Percentiles rank a stretch among this genome's conserved stretches.
phyloP scores from a whole-genome alignment of 2,113 vertebrate species.

The Xenopus laevis region DNA sequence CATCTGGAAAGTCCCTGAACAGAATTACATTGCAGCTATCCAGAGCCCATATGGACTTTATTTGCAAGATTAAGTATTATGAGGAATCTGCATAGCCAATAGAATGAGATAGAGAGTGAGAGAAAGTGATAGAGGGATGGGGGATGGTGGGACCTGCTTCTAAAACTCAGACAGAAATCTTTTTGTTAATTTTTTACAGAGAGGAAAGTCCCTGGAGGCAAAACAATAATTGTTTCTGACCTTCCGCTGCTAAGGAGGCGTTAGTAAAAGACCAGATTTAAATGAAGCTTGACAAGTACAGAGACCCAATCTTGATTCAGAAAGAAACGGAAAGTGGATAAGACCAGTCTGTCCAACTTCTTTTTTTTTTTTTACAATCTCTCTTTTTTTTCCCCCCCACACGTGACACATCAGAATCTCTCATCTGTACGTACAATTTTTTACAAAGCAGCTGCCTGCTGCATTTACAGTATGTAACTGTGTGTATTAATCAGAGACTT shows the following conservation, averaged over 20 bases:
- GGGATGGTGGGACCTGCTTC: slow-evolving; percentile 31
- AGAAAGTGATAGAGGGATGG: slow-evolving; percentile 13
- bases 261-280: slow-evolving; percentile 52
- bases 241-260: slow-evolving; percentile 56
- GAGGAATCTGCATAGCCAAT: slow-evolving; percentile 11
- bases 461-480: slow-evolving; percentile 16
- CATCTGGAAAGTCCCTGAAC: slow-evolving; percentile 59
- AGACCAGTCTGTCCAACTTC: slow-evolving; percentile 53
- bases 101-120: neutral
- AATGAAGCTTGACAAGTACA: slow-evolving; percentile 56
- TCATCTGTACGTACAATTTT: slow-evolving; percentile 42
- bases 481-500: slow-evolving; percentile 41
- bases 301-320: slow-evolving; percentile 53
- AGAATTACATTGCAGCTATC: slow-evolving; percentile 51
- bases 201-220: slow-evolving; percentile 58
- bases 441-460: slow-evolving; percentile 23
- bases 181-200: slow-evolving; percentile 50
- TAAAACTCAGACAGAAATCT: slow-evolving; percentile 51
- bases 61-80: slow-evolving; percentile 53
- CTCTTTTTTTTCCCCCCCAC: slow-evolving; percentile 46
- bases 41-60: slow-evolving; percentile 50
- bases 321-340: slow-evolving; percentile 61
- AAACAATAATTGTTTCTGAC: slow-evolving; percentile 62
- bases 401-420: slow-evolving; percentile 58
- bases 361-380: slow-evolving; percentile 44